phyloP scores from a whole-genome alignment of 2,797 vertebrate genomes.

The Cheirogaleus major region DNA sequence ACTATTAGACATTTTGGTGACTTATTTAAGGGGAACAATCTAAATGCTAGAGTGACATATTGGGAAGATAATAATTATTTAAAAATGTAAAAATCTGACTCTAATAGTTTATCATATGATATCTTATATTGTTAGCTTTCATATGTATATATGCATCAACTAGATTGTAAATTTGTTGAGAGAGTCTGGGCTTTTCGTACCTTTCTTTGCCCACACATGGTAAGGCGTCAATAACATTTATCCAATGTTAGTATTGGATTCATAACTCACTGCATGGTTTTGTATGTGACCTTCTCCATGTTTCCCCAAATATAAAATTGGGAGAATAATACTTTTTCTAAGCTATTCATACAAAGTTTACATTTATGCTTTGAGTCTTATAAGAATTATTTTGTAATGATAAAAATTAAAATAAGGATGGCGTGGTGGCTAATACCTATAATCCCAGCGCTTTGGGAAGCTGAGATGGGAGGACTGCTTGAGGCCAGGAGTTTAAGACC shows the following conservation, averaged over 20 bases:
- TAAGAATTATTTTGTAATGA: background rate
- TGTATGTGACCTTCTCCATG: background rate
- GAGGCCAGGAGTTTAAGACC: background rate
- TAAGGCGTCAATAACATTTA: background rate
- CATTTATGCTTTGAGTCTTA: background rate
- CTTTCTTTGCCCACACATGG: background rate
- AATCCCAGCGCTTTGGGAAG: background rate
- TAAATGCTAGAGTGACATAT: background rate
- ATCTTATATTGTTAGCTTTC: background rate
- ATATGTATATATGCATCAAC: background rate
- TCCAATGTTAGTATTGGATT: background rate
- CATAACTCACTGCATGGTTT: background rate
- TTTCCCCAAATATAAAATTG: slow-evolving; percentile 32
- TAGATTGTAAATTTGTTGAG: slow-evolving; percentile 7
- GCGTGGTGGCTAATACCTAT: background rate
- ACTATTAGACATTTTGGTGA: background rate
- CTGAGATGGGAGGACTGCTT: background rate
- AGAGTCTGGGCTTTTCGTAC: background rate
- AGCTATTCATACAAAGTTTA: background rate
- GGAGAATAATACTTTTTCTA: background rate
- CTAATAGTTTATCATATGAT: background rate
- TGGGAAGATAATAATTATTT: background rate
- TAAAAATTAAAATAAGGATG: background rate
- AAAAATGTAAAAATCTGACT: background rate
- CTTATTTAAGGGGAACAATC: background rate